Evolutionary conservation across 2,888 invertebrate genomes (phyloP), one percentile per base, ranked within the genome.

Genomic region (Hofmannophila pseudospretella): DNA sequence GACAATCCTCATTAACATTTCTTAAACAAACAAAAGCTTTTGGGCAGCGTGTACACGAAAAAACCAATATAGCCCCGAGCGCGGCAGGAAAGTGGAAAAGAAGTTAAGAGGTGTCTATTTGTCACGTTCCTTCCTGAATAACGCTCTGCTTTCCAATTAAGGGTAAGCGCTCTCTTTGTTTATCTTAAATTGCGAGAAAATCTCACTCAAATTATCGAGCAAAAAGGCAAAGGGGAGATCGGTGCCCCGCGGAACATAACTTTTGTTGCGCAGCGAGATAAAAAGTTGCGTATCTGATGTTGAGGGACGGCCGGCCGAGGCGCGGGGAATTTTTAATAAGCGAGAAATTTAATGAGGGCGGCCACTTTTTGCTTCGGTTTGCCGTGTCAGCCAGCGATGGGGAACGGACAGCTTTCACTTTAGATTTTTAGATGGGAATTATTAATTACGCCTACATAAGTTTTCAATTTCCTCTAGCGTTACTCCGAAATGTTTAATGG

Each of bases 81-180:
- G 70, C 72, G 70, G 70, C 72, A 68, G 72, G 65, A 69, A 78
- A 84, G 79, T 78, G 81, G 80, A 75, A 84, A 86, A 85, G 84
- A 86, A 86, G 84, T 85, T 85, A 85, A 86, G 85, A 86, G 85
- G 84, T 85, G 85, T 86, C 85, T 85, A 85, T 86, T 86, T 86
- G 85, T 86, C 85, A 86, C 85, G 85, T 85, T 84, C 70, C 77
- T 78, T 84, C 80, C 80, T 77, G 84, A 84, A 78, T 78, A 77
- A 80, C 79, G 80, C 63, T 82, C 84, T 81, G 86, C 86, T 85
- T 84, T 84, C 85, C 86, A 86, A 86, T 86, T 86, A 86, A 86
- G 86, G 81, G 79, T 85, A 84, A 85, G 82, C 82, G 81, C 74
- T 79, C 85, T 79, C 85, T 85, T 86, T 86, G 86, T 86, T 86